These are phyloP conservation scores for Spheniscus mendiculus DNA, from an alignment of 2,113 vertebrate species.

Conservation along the genomic window DNA sequence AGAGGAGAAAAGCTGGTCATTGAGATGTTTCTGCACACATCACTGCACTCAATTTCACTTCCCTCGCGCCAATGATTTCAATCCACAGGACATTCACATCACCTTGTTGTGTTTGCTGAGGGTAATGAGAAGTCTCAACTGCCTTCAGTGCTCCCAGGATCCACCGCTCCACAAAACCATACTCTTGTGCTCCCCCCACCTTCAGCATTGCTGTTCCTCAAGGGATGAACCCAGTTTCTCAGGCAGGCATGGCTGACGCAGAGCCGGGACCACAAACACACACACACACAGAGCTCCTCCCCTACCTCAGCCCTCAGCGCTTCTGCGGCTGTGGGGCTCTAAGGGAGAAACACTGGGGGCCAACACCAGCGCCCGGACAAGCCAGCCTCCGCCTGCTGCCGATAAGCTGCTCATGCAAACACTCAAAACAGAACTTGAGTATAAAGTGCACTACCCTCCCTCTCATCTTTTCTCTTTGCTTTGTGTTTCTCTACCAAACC, in stretches of 20 bases:
- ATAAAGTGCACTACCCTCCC: neutral
- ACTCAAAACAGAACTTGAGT: neutral
- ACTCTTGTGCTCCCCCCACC: too few species aligned
- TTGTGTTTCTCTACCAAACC: neutral
- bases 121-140: neutral
- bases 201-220: neutral
- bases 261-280: neutral
- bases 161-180: neutral
- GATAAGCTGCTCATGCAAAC: neutral
- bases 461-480: neutral
- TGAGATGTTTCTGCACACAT: neutral
- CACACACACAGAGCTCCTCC: neutral
- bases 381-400: neutral
- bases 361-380: neutral
- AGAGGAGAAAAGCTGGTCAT: neutral
- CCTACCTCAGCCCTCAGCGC: neutral
- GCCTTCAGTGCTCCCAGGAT: rapidly evolving
- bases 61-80: neutral
- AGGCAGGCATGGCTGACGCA: neutral
- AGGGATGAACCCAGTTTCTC: neutral
- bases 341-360: neutral
- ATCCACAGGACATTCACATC: rapidly evolving
- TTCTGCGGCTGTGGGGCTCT: neutral
- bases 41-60: neutral
- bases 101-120: neutral